Base-by-base conservation (phyloP, 2,113 vertebrate genomes). In the Tauraco erythrolophus region DNA sequence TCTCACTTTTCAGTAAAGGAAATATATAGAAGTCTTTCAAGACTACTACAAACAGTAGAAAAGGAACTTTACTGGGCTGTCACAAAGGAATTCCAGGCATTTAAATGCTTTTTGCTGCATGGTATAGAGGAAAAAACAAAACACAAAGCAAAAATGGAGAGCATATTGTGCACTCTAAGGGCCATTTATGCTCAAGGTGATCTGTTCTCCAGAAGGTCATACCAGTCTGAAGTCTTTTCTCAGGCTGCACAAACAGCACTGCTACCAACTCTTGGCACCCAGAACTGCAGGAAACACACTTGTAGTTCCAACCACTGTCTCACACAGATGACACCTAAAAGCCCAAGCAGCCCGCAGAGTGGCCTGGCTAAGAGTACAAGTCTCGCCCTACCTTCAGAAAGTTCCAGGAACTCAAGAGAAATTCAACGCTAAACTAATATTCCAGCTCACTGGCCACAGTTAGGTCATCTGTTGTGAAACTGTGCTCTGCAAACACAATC, bases 391-490 rank as follows among this genome's bases (percentile, higher is more conserved):
- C 21, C 10, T 72, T 69, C 71, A 83, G 54, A 64, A 92, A 92
- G 51, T 69, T 90, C 88, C 62, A 88, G 39, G 33, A 84, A 88
- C 48, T 60, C 68, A 2, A 2, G 24, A 89, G 46, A 78, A 89
- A 89, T 89, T 68, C 70, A 69, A 24, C 65, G 78, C 27, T 88
- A 76, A 94, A 76, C 75, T 86, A 86, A 56, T 88, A 92, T 61
- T 94, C 66, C 91, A 93, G 75, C 65, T 90, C 91, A 72, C 30
- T 88, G 78, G 48, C 48, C 88, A 88, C 48, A 72, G 57, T 51
- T n/a, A 84, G 69, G 78, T 95, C 95, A 94, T 27, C 27, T 76
- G 61, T 60, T 88, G 66, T 51, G 57, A 94, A 95, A 89, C 81
- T 51, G 24, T 31, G 51, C 77, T 84, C 92, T 64, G 74, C 82